phyloP scores from a whole-genome alignment of 2,113 vertebrate genomes.

The Calidris pygmaea region DNA sequence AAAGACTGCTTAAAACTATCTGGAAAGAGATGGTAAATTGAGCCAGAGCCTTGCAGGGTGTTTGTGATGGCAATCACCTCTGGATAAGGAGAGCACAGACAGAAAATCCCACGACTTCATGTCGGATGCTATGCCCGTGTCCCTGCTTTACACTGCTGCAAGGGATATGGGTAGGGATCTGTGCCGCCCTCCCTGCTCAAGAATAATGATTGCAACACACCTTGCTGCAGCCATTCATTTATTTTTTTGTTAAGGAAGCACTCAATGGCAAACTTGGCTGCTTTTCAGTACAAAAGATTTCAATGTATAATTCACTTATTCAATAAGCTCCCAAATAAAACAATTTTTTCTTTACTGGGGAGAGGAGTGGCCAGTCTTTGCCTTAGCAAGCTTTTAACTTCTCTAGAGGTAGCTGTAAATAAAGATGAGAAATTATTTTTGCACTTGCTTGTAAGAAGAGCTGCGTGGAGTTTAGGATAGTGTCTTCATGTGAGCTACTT shows the following conservation, averaged over 20 bases:
- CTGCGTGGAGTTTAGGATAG: neutral
- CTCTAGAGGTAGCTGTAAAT: neutral
- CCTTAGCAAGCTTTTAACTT: neutral
- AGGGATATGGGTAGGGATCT: neutral
- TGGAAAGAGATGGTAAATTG: neutral
- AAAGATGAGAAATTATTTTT: neutral
- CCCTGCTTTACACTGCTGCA: neutral
- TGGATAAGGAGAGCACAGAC: neutral
- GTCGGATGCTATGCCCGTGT: neutral
- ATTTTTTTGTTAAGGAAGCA: neutral
- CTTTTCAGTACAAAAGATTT: neutral
- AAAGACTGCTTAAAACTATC: neutral
- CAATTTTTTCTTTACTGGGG: rapidly evolving
- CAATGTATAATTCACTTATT: neutral
- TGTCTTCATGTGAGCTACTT: neutral
- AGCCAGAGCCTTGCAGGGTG: neutral
- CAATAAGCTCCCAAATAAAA: neutral
- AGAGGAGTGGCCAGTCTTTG: neutral
- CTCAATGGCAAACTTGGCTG: neutral
- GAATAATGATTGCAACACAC: neutral
- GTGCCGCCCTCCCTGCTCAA: neutral
- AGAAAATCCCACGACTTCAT: rapidly evolving
- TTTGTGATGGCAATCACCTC: neutral
- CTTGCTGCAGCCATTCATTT: neutral
- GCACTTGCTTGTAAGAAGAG: neutral